Percentiles rank a stretch among this genome's conserved stretches.
These are phyloP conservation scores for Craseonycteris thonglongyai DNA, from an alignment of 2,113 vertebrate genomes.

Conservation along the genomic window DNA sequence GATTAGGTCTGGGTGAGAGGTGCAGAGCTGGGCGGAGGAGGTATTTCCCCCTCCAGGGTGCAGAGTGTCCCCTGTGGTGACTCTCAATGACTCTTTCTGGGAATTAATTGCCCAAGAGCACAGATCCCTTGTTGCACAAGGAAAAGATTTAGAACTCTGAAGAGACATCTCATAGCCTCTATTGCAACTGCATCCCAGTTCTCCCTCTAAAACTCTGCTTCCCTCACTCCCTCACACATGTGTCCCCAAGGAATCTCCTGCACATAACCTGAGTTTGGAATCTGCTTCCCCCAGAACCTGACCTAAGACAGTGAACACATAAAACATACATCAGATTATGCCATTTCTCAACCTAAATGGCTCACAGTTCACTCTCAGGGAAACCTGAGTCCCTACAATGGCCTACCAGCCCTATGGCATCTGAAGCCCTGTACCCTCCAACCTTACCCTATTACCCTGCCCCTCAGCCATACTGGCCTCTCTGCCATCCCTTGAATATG, in stretches of 20 bases:
- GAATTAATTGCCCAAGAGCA: not conserved
- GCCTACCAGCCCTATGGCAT: not conserved
- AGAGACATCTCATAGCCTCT: not conserved
- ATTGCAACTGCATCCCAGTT: not conserved
- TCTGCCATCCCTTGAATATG: not conserved
- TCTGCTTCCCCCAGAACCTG: not conserved
- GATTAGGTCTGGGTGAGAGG: not conserved
- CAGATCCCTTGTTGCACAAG: no score
- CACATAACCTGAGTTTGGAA: no score
- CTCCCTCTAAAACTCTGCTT: not conserved
- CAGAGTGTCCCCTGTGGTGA: not conserved
- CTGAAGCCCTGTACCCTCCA: not conserved
- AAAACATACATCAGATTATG: not conserved
- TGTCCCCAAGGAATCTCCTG: not conserved
- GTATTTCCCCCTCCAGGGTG: not conserved
- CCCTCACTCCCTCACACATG: not conserved
- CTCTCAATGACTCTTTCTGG: not conserved
- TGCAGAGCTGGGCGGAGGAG: fast-evolving
- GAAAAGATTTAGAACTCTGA: not conserved
- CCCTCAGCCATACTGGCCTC: not conserved
- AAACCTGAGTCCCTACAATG: not conserved
- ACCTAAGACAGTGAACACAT: not conserved
- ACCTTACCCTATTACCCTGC: not conserved
- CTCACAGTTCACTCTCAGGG: not conserved
- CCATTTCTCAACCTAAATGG: not conserved